Conservation (phyloP, 2,888 invertebrate species). For the Coenonympha glycerion region DNA sequence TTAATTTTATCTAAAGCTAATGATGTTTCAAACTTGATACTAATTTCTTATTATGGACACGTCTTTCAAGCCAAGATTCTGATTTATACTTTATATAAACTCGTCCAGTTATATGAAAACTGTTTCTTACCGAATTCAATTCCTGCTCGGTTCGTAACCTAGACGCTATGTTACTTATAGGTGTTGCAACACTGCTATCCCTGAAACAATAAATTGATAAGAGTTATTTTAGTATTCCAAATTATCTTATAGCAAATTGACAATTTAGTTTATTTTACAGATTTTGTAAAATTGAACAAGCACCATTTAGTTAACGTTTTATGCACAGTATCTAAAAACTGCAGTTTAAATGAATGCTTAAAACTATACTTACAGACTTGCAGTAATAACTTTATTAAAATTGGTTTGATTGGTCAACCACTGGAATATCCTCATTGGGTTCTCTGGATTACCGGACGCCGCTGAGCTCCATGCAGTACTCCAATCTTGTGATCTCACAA, state of each 20-base stretch:
- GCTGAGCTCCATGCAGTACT: slow-evolving; percentile 63
- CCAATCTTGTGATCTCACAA: slow-evolving; percentile 63
- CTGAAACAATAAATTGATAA: slow-evolving; percentile 39
- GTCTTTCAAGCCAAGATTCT: too few relatives aligned
- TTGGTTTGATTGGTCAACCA: slow-evolving; percentile 69
- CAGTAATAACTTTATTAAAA: slow-evolving; percentile 32
- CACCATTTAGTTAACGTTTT: too few relatives aligned
- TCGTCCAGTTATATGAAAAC: too few relatives aligned
- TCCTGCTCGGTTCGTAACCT: slow-evolving; percentile 52
- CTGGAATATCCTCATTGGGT: slow-evolving; percentile 71
- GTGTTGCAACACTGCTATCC: slow-evolving; percentile 42
- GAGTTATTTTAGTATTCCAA: too few relatives aligned
- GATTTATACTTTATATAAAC: too few relatives aligned
- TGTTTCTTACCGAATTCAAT: slow-evolving; percentile 32
- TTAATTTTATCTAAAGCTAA: too few relatives aligned
- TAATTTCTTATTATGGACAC: too few relatives aligned
- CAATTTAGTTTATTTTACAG: too few relatives aligned
- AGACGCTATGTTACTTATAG: slow-evolving; percentile 45
- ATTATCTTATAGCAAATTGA: too few relatives aligned
- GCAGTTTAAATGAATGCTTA: background rate
- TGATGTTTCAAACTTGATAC: too few relatives aligned
- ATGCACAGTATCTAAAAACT: too few relatives aligned
- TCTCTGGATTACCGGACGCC: slow-evolving; percentile 71
- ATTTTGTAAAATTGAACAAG: too few relatives aligned
- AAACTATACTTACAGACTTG: slow-evolving; percentile 31